Base-by-base conservation (phyloP, 2,797 vertebrate species). In the Chiloscyllium punctatum region DNA sequence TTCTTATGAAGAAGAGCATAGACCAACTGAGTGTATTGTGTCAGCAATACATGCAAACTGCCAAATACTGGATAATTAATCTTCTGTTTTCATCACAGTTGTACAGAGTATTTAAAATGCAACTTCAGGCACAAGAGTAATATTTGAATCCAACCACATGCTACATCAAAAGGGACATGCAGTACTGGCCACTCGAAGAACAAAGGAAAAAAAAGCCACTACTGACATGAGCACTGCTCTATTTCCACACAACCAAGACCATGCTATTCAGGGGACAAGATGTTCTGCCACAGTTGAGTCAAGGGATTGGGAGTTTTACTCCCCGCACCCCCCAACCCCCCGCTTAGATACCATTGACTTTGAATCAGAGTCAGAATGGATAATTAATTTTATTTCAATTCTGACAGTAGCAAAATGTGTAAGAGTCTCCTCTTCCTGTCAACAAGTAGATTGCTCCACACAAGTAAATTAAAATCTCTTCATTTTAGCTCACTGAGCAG, bases 1-100 rank as follows among this genome's bases (percentile, higher is more conserved):
- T 95, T 95, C 71, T 95, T 95, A 95, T n/a, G 94, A 74, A 95
- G 94, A 95, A 74, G 94, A 77, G 94, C 57, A 53, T 77, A 95
- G 72, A 95, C 94, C 94, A 77, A 95, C 94, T 95, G 71, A 95
- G 72, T n/a, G 94, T 69, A 95, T 95, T 95, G 71, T 95, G 71
- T 77, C 48, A 95, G 72, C 42, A 95, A 77, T 95, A 18, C 71
- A 77, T 37, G 27, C 94, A 95, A 95, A 95, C 94, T 95, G 94
- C 94, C 42, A 95, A 95, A 95, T 42, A 6, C 94, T 95, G 33
- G 72, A 53, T 77, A 77, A 95, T 95, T 95, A 77, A 95, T 95
- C 94, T 74, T 77, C 6, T 51, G 69, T 95, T 94, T 71, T 53
- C 48, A 77, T 95, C 94, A 27, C 30, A 51, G 94, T 27, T 53